These are phyloP conservation scores for Esox lucius DNA, from an alignment of 2,797 vertebrate genomes.

Conservation along the genomic window DNA sequence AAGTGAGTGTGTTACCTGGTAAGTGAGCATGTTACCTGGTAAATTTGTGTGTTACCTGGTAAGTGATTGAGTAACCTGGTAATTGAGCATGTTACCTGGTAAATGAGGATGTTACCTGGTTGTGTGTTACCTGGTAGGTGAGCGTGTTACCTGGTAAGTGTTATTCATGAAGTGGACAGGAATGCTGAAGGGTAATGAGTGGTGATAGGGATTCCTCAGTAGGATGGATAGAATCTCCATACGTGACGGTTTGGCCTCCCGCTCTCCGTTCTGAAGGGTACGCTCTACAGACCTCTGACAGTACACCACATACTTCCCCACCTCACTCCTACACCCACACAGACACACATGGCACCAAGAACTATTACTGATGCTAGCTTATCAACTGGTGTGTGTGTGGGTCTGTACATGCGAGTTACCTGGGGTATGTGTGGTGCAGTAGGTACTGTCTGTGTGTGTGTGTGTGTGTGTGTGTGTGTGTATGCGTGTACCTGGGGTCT, in stretches of 20 bases:
- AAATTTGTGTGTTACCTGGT: constrained; percentile 89
- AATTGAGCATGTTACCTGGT: background rate
- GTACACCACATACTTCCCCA: constrained; percentile 93
- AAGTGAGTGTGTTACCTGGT: background rate
- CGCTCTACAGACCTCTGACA: constrained; percentile 91
- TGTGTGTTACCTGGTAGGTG: constrained; percentile 86
- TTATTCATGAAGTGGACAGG: constrained; percentile 94
- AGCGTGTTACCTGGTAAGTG: constrained; percentile 89
- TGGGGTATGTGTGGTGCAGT: constrained; percentile 84
- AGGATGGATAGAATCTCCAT: constrained; percentile 97
- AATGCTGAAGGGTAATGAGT: constrained; percentile 95
- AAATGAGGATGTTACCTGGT: background rate
- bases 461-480: background rate
- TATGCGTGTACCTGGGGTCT: constrained; percentile 82
- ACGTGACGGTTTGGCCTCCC: constrained; percentile 90
- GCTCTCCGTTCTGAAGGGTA: constrained; percentile 85
- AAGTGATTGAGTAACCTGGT: constrained; percentile 64
- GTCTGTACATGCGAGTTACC: background rate
- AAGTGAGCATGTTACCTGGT: constrained; percentile 78
- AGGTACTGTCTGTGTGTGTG: constrained; percentile 76
- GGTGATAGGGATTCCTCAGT: constrained; percentile 94
- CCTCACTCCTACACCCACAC: constrained; percentile 79
- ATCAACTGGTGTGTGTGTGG: background rate
- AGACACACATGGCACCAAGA: constrained; percentile 12
- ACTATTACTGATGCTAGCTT: no score